These are phyloP conservation scores for Bradypodion ventrale DNA, from an alignment of 2,797 vertebrate genomes.

Conservation along the genomic window DNA sequence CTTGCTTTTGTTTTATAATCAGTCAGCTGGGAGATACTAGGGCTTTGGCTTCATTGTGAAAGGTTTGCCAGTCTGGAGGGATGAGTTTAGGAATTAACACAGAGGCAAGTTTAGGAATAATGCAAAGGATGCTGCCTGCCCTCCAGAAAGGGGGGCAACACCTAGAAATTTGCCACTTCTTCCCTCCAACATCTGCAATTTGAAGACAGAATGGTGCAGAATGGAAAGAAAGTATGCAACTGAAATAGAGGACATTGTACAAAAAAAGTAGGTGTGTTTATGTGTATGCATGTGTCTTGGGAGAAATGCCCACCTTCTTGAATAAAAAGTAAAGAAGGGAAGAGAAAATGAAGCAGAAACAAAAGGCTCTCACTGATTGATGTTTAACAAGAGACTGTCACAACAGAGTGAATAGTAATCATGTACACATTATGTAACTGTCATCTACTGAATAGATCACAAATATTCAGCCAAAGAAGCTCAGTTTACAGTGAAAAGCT, in stretches of 20 bases:
- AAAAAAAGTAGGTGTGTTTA: conserved; percentile 5
- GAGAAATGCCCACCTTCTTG: conserved; percentile 36
- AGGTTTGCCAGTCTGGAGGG: too few relatives aligned
- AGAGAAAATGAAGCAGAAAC: not conserved
- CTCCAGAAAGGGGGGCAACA: too few relatives aligned
- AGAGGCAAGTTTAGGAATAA: too few relatives aligned
- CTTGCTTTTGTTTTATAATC: too few relatives aligned
- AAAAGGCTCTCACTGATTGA: conserved; percentile 20
- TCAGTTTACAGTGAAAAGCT: not conserved
- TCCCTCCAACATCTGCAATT: too few relatives aligned
- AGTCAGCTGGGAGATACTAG: too few relatives aligned
- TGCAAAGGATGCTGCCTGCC: too few relatives aligned
- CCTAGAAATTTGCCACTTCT: too few relatives aligned
- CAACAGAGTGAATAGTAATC: conserved; percentile 29
- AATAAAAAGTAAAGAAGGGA: conserved; percentile 32
- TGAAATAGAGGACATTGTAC: conserved; percentile 34
- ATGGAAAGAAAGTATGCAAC: not conserved
- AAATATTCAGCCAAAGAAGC: conserved; percentile 21
- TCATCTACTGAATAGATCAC: conserved; percentile 17
- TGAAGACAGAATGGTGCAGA: conserved; percentile 23
- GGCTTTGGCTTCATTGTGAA: too few relatives aligned
- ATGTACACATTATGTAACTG: conserved; percentile 17
- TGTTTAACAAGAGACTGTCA: conserved; percentile 1
- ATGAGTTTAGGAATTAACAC: too few relatives aligned
- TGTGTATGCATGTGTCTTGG: not conserved